phyloP scores from a whole-genome alignment of 1,140 invertebrate species.

The Apis laboriosa region DNA sequence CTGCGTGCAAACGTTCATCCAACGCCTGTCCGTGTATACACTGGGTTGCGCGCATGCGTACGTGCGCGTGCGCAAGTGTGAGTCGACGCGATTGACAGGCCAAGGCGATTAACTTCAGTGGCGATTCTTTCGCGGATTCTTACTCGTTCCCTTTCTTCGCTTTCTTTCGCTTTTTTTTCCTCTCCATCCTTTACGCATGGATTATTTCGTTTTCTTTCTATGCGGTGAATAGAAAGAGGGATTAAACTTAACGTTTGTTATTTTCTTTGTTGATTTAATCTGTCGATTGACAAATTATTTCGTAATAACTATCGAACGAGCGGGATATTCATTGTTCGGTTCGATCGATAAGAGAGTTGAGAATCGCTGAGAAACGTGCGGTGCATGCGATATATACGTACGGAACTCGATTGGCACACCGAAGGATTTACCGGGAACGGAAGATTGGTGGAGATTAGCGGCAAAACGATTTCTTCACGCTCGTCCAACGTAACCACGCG shows the following conservation, averaged over 20 bases:
- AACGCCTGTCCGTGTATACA: background rate
- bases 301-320: too few species aligned
- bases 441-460: slow-evolving; percentile 20
- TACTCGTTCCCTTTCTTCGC: background rate
- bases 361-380: slow-evolving; percentile 7
- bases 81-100: slow-evolving; percentile 66
- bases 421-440: slow-evolving; percentile 19
- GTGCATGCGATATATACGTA: slow-evolving; percentile 16
- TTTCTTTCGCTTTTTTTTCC: background rate
- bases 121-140: background rate
- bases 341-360: background rate
- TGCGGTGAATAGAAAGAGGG: too few species aligned
- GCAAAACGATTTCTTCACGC: slow-evolving; percentile 24
- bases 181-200: background rate
- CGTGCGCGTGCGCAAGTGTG: background rate
- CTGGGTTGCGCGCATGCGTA: slow-evolving; percentile 15
- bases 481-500: slow-evolving; percentile 1
- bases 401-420: slow-evolving; percentile 24
- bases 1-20: background rate
- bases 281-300: too few species aligned
- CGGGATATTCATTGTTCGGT: background rate
- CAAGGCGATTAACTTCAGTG: slow-evolving; percentile 69
- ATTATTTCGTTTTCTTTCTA: background rate
- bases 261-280: too few species aligned
- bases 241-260: too few species aligned